Conservation (phyloP, 1,140 invertebrate genomes). For the Ceratina australensis region DNA sequence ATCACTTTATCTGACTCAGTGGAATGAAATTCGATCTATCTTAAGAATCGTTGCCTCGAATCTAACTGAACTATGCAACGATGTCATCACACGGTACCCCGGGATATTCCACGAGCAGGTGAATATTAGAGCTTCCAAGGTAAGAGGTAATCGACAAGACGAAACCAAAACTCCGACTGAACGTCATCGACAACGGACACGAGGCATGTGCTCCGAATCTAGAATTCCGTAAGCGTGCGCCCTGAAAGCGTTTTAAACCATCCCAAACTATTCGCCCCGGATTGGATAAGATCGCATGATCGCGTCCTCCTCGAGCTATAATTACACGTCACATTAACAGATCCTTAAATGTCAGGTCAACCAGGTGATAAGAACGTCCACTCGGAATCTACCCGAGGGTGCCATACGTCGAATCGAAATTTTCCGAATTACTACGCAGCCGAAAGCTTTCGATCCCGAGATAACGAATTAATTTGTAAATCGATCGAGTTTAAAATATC, state of each 20-base stretch:
- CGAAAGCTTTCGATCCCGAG: neutral
- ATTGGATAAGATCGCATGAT: conserved; percentile 38
- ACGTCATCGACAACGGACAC: conserved; percentile 47
- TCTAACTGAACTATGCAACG: neutral
- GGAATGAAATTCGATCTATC: neutral
- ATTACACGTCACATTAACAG: conserved; percentile 2
- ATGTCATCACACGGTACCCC: neutral
- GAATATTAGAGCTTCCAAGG: no score
- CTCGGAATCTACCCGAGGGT: neutral
- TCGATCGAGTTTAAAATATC: neutral
- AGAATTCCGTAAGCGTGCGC: conserved; percentile 66
- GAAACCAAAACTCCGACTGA: conserved; percentile 55
- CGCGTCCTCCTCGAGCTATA: neutral
- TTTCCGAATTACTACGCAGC: neutral
- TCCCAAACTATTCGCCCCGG: conserved; percentile 33
- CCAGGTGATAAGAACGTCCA: neutral
- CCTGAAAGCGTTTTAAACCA: conserved; percentile 57
- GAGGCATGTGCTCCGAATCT: conserved; percentile 52
- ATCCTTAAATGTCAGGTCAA: neutral
- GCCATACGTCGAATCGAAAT: neutral
- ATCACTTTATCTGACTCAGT: neutral
- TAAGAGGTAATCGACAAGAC: conserved; percentile 18
- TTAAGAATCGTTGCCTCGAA: neutral
- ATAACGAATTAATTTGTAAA: no score
- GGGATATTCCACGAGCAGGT: neutral